Base-by-base conservation (phyloP, 2,797 vertebrate species). In the Iguana delicatissima region DNA sequence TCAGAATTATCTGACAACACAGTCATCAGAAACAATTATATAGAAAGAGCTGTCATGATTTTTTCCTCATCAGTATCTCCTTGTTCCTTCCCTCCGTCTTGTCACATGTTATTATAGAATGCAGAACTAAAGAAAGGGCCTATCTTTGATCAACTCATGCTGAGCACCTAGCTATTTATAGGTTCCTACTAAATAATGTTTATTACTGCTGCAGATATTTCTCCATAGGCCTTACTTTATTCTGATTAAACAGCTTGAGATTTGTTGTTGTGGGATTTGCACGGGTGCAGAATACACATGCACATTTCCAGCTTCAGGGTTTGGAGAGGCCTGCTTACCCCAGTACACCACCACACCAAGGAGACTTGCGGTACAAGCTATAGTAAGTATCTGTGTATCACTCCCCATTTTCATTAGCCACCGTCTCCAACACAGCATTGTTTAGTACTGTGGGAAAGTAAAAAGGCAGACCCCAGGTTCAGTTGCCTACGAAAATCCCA, bases 91-190 rank as follows among this genome's bases (percentile, higher is more conserved):
- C n/a, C 13, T 22, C 64, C 32, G 29, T 64, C 55, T 38, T 62
- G 16, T 35, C n/a, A 67, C 72, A 32, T 14, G 18, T 57, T 16
- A 87, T 77, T 69, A 14, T n/a, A 83, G 24, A 32, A n/a, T 38
- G 35, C 16, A 83, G 55, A 87, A 76, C 42, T 32, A 3, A 42
- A 20, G 22, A 18, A 22, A 74, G 35, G 24, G 32, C 26, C 6
- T 29, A 7, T 26, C 85, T 77, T 42, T 67, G 42, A 57, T 90
- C 76, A 12, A 69, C 59, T 77, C 59, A 42, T 52, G n/a, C 24
- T 29, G 6, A 50, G 72, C 12, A 84, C 50, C n/a, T 9, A 46
- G 50, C 81, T 84, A 89, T 89, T 84, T 50, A 64, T 89, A 91
- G 35, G 4, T 77, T 42, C 62, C 83, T 55, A 57, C 26, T 87